Percentiles rank a stretch among this genome's conserved stretches.
phyloP scores from a whole-genome alignment of 2,113 vertebrate species.

The Antigone vipio region DNA sequence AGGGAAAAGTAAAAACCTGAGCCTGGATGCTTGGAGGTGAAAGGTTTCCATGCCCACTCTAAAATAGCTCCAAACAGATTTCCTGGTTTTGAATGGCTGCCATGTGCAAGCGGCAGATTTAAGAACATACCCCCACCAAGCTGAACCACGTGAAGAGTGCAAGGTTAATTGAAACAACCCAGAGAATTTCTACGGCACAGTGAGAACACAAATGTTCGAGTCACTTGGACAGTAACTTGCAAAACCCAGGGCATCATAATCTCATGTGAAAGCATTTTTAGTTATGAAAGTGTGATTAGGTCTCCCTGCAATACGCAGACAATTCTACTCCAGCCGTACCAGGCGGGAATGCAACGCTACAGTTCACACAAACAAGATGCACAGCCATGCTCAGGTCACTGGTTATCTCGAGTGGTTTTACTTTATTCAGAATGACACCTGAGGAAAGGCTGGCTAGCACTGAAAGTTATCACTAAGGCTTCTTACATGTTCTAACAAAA shows the following conservation, averaged over 20 bases:
- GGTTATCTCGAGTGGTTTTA: background rate
- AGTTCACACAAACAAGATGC: background rate
- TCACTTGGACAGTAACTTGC: background rate
- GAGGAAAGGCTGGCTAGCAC: slow-evolving; percentile 7
- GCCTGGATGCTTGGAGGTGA: background rate
- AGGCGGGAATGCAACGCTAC: background rate
- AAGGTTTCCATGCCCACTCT: background rate
- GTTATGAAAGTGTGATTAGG: background rate
- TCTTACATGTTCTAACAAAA: background rate
- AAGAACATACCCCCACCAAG: background rate
- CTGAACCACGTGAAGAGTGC: background rate
- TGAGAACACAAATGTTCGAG: background rate
- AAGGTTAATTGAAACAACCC: background rate
- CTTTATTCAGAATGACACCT: background rate
- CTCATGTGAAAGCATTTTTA: background rate
- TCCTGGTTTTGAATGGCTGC: background rate
- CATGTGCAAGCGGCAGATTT: background rate
- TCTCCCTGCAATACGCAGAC: background rate
- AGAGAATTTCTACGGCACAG: background rate
- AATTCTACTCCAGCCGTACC: background rate
- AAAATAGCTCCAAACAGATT: background rate
- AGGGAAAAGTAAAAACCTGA: background rate
- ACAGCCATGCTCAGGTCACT: background rate
- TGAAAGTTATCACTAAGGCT: background rate
- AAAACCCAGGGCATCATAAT: background rate